Percentiles rank a stretch among this genome's conserved stretches.
Evolutionary conservation across 2,113 vertebrate genomes (phyloP).

Genomic region (Macrotis lagotis): DNA sequence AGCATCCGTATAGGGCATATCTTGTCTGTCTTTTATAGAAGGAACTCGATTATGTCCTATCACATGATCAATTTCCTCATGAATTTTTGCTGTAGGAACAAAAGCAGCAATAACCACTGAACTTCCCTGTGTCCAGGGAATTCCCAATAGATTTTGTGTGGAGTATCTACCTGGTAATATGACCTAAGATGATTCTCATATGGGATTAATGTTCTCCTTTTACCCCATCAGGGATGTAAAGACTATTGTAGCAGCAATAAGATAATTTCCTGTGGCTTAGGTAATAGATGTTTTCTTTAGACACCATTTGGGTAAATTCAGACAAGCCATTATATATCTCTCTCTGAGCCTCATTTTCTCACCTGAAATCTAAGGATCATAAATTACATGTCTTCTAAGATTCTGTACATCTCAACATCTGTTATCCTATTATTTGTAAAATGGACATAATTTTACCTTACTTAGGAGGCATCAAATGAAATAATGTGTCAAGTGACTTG

Average conservation of each 20-base stretch:
- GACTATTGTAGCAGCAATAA: not conserved
- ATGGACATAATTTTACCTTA: not conserved
- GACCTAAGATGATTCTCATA: not conserved
- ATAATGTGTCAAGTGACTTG: not conserved
- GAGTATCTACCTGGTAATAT: not conserved
- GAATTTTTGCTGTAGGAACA: not conserved
- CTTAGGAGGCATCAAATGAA: not conserved
- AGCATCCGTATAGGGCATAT: conserved; percentile 20
- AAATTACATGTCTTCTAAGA: not conserved
- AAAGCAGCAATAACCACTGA: not conserved
- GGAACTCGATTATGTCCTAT: not conserved
- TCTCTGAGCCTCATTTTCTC: not conserved
- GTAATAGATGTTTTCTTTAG: not conserved
- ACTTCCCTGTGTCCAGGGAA: not conserved
- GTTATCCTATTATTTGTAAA: not conserved
- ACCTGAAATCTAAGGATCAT: not conserved
- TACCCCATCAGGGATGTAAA: not conserved
- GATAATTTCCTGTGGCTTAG: not conserved
- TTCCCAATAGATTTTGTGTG: not conserved
- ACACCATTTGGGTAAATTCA: not conserved
- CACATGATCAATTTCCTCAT: conserved; percentile 11
- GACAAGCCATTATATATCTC: not conserved
- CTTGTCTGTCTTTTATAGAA: not conserved
- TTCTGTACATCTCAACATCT: not conserved
- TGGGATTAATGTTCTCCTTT: not conserved